Base-by-base conservation (phyloP, 2,797 vertebrate genomes). In the Betta splendens region DNA sequence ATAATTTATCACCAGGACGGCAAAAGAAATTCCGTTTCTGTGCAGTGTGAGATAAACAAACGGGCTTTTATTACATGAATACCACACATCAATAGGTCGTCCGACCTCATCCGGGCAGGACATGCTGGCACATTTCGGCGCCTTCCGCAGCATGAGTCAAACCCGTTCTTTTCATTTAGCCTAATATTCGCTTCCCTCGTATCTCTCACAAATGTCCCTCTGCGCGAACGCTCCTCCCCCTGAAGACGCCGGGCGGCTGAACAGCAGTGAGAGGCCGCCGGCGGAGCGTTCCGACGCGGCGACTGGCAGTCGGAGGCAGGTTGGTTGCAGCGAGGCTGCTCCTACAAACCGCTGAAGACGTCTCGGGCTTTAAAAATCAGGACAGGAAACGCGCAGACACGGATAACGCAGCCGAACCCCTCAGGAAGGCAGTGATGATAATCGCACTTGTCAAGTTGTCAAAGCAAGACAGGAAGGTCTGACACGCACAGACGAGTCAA, bases 1-100 rank as follows among this genome's bases (percentile, higher is more conserved):
- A 75, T 80, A 77, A 87, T 86, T 81, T 53, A 83, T 87, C 80
- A 83, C 36, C 33, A 58, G 49, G 59, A 74, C 79, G 42, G 72
- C 60, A 68, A 80, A 69, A 74, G 25, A 81, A 79, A 83, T 79
- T 51, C 68, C 38, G 52, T 82, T 72, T 81, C 37, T 54, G 53
- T 17, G 48, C 17, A 0, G 44, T 35, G 40, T 11, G 51, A 72
- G 75, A 78, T 75, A 80, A 80, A 80, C 74, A 81, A 73, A 55
- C 72, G 55, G 47, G 32, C 43, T 33, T 23, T 16, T 66, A 76
- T 77, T 63, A 76, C 55, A 67, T 44, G 65, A 77, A 69, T 69
- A 50, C 36, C 28, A 15, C 67, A 62, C 7, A 77, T 75, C 21
- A 15, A 77, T 63, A 69, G 64, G 77, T 60, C 35, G 1, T 11